phyloP scores from a whole-genome alignment of 1,140 invertebrate genomes.

The Chrysomallon squamiferum region DNA sequence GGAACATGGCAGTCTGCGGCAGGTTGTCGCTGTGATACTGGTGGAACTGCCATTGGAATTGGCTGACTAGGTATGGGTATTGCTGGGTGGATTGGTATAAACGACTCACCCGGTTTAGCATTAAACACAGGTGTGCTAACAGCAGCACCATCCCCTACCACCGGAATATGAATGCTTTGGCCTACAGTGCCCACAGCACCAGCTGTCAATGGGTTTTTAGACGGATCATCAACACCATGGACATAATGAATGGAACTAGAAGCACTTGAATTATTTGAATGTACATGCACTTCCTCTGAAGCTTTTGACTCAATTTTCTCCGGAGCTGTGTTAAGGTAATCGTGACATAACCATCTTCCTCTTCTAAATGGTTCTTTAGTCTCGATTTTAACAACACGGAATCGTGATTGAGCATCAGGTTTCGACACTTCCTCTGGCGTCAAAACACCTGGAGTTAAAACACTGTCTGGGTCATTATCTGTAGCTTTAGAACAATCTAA shows the following conservation, averaged over 20 bases:
- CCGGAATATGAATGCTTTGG: not conserved
- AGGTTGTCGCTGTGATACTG: not conserved
- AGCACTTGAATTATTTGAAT: conserved; percentile 50
- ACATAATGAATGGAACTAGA: conserved; percentile 54
- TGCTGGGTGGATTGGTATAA: conserved; percentile 31
- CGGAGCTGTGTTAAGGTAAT: conserved; percentile 81
- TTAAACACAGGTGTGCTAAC: not conserved
- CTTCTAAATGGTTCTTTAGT: conserved; percentile 88
- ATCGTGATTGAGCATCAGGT: conserved; percentile 62
- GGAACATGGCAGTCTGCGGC: not conserved
- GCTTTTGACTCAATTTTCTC: conserved; percentile 36
- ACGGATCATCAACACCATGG: conserved; percentile 51
- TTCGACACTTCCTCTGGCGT: conserved; percentile 36
- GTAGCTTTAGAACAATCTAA: conserved; percentile 58
- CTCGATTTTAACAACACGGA: conserved; percentile 96
- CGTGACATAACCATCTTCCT: conserved; percentile 94
- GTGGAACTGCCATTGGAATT: not conserved
- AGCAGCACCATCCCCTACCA: not conserved
- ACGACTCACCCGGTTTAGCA: conserved; percentile 13
- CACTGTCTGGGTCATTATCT: conserved; percentile 29
- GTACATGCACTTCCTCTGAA: conserved; percentile 28
- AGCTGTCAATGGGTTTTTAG: conserved; percentile 45
- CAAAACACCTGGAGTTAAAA: conserved; percentile 7
- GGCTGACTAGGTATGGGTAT: conserved; percentile 26
- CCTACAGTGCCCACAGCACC: conserved; percentile 19